Conservation (phyloP, 92 coral and sea anemone genomes). For the Virgularia gustaviana region DNA sequence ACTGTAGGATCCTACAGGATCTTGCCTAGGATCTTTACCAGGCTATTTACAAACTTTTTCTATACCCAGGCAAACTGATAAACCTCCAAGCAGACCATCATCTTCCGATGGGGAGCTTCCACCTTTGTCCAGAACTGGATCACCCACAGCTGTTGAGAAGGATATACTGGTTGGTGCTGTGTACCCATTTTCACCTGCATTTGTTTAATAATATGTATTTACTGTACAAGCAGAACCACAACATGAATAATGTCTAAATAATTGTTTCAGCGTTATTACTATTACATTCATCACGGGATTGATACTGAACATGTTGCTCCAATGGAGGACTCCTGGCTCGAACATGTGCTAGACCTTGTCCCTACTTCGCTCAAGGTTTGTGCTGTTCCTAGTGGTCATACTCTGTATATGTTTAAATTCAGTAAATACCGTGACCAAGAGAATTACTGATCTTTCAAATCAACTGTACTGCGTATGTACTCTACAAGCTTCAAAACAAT, state of each 20-base stretch:
- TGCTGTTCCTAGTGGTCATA: background rate
- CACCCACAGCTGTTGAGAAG: constrained; percentile 95
- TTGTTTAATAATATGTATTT: too few species aligned
- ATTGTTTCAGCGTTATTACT: constrained; percentile 72
- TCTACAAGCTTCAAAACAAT: background rate
- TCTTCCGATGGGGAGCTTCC: constrained; percentile 92
- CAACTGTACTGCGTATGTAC: too few species aligned
- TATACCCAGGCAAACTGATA: constrained; percentile 91
- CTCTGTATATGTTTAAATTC: too few species aligned
- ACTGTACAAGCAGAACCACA: too few species aligned
- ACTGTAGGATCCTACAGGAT: too few species aligned
- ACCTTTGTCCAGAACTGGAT: constrained; percentile 82
- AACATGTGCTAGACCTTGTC: constrained; percentile 86
- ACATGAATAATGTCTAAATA: too few species aligned
- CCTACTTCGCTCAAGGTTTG: constrained; percentile 90
- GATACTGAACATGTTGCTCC: constrained; percentile 99
- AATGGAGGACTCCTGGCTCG: constrained; percentile 98
- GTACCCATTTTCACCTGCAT: background rate
- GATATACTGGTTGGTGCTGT: constrained; percentile 74
- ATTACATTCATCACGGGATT: constrained; percentile 94
- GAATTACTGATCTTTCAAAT: too few species aligned
- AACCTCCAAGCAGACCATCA: constrained; percentile 70
- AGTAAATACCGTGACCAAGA: too few species aligned
- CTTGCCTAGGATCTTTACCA: too few species aligned
- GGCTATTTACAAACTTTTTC: too few species aligned